Percentiles rank a stretch among this genome's conserved stretches.
These are phyloP conservation scores for Bombus turneri DNA, from an alignment of 1,140 invertebrate species.

Conservation along the genomic window DNA sequence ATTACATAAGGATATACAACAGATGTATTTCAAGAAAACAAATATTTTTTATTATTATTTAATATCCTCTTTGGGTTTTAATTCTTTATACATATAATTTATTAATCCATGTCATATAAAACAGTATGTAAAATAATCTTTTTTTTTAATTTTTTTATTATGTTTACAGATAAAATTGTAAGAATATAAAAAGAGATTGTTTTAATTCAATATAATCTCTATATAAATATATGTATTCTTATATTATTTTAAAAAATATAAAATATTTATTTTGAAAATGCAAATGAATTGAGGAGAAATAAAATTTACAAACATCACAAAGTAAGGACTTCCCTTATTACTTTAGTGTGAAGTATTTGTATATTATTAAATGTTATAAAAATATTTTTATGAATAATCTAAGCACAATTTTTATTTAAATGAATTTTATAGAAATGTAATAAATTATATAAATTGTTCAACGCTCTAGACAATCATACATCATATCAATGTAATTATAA, in stretches of 20 bases:
- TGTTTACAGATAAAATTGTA: neutral
- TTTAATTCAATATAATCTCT: neutral
- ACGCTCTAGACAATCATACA: neutral
- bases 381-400: neutral
- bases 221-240: neutral
- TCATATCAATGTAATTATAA: neutral
- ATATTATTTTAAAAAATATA: neutral
- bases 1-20: neutral
- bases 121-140: neutral
- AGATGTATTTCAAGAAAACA: neutral
- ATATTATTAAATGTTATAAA: neutral
- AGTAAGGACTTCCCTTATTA: neutral
- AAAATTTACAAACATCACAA: neutral
- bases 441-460: neutral
- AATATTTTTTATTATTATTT: neutral
- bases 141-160: neutral
- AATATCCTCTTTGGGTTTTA: neutral
- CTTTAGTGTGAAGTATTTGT: neutral
- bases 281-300: neutral
- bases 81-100: neutral
- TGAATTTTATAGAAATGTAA: neutral
- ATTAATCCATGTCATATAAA: neutral
- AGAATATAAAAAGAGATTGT: neutral
- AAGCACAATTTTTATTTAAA: neutral
- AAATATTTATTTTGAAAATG: neutral